phyloP scores from a whole-genome alignment of 2,113 vertebrate species.

The Hassar affinis region DNA sequence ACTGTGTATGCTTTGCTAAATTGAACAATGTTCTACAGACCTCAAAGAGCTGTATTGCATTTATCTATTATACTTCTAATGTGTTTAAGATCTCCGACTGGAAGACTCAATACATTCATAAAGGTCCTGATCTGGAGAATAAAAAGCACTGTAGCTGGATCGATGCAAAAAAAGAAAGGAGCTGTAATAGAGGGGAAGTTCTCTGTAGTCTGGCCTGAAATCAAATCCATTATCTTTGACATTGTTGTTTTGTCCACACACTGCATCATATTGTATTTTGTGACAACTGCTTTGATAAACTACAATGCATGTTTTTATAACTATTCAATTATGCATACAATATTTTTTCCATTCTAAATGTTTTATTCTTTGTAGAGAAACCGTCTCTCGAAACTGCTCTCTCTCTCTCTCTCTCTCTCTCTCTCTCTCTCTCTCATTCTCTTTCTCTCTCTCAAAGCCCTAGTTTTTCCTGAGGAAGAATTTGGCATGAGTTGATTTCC shows the following conservation, averaged over 20 bases:
- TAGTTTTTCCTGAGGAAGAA: slow-evolving; percentile 16
- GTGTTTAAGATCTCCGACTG: slow-evolving; percentile 14
- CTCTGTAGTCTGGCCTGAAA: slow-evolving; percentile 40
- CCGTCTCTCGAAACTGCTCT: not conserved
- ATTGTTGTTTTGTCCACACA: slow-evolving; percentile 45
- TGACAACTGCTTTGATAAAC: slow-evolving; percentile 44
- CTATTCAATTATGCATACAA: slow-evolving; percentile 42
- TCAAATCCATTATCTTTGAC: slow-evolving; percentile 50
- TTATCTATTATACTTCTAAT: slow-evolving; percentile 1
- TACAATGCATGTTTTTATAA: slow-evolving; percentile 26
- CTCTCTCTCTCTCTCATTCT: not conserved
- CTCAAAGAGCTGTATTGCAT: slow-evolving; percentile 5
- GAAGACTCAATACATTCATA: slow-evolving; percentile 24
- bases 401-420: not conserved
- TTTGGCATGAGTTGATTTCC: slow-evolving; percentile 32
- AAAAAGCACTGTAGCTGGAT: slow-evolving; percentile 33
- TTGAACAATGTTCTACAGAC: not conserved
- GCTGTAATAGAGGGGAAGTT: slow-evolving; percentile 43
- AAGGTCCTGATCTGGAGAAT: slow-evolving; percentile 21
- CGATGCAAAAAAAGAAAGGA: slow-evolving; percentile 22
- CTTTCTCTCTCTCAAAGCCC: not conserved
- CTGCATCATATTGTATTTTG: slow-evolving; percentile 43
- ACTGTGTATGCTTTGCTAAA: not conserved
- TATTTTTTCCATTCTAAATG: not conserved
- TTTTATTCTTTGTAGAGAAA: slow-evolving; percentile 6